A percentile compares a stretch with the other conserved stretches of the same genome.
These are phyloP conservation scores for Lycia hirtaria DNA, from an alignment of 2,888 invertebrate genomes.

Conservation along the genomic window DNA sequence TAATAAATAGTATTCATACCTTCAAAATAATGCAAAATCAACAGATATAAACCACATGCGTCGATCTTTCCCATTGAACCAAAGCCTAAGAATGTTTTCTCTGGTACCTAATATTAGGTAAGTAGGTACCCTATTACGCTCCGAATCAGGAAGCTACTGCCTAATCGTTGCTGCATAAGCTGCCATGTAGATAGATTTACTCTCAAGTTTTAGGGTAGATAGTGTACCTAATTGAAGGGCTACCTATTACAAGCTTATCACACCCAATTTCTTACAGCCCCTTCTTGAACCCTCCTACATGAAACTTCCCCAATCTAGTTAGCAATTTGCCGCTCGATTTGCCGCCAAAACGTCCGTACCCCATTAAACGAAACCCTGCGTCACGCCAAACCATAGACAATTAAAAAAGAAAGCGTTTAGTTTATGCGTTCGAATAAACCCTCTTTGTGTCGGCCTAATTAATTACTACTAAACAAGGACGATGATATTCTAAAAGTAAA, in stretches of 20 bases:
- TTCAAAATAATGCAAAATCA: too few species aligned
- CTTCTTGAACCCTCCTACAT: constrained; percentile 40
- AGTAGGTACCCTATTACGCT: too few species aligned
- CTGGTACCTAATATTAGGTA: too few species aligned
- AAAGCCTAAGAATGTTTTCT: too few species aligned
- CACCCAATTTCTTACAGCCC: constrained; percentile 18
- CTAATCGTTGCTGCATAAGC: too few species aligned
- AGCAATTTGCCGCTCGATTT: constrained; percentile 84
- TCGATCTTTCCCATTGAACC: too few species aligned
- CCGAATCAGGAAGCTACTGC: too few species aligned
- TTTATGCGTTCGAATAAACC: constrained; percentile 55
- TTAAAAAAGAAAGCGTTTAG: constrained; percentile 66
- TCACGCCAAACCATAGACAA: constrained; percentile 70
- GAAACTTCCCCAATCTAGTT: constrained; percentile 58
- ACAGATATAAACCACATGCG: too few species aligned
- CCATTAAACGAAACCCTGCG: constrained; percentile 64
- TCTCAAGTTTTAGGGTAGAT: too few species aligned
- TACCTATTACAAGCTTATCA: background rate
- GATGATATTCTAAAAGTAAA: constrained; percentile 83
- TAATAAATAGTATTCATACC: too few species aligned
- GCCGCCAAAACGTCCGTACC: constrained; percentile 69
- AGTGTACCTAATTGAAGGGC: too few species aligned
- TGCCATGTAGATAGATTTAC: too few species aligned
- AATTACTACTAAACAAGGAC: constrained; percentile 83
- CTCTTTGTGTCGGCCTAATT: constrained; percentile 77